Percentiles rank a stretch among this genome's conserved stretches.
Evolutionary conservation across 2,113 vertebrate genomes (phyloP).

Genomic region (Peromyscus maniculatus): DNA sequence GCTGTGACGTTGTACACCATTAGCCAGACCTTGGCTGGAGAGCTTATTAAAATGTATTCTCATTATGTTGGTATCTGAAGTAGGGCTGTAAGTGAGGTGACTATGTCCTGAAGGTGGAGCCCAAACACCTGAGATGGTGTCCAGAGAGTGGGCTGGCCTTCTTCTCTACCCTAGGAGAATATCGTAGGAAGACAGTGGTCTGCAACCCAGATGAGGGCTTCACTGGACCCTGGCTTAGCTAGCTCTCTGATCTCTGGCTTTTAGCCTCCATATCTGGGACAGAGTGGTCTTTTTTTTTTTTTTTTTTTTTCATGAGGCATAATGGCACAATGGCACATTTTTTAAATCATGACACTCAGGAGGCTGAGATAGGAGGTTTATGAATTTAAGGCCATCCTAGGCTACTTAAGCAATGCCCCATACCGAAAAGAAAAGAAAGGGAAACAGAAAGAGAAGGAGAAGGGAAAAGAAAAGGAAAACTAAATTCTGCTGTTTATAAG

Average conservation of each 20-base stretch:
- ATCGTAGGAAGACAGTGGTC: background rate
- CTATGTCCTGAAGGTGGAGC: background rate
- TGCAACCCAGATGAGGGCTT: background rate
- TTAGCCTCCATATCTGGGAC: background rate
- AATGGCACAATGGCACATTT: background rate
- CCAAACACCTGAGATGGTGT: background rate
- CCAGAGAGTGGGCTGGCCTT: no score
- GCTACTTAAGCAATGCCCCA: background rate
- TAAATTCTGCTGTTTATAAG: background rate
- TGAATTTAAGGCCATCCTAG: background rate
- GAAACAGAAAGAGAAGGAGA: background rate
- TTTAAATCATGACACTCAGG: background rate
- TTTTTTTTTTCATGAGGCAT: background rate
- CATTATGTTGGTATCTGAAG: background rate
- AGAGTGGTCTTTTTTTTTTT: background rate
- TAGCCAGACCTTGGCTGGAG: background rate
- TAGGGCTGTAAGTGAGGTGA: background rate
- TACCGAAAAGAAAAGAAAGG: background rate
- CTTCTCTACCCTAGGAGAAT: background rate
- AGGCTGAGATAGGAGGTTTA: background rate
- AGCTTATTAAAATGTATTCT: background rate
- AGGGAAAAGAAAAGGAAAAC: background rate
- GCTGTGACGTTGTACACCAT: background rate
- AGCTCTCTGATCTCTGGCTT: background rate
- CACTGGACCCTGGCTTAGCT: background rate